Base-by-base conservation (phyloP, 92 coral and sea anemone genomes). In the Epizoanthus illoricatus region DNA sequence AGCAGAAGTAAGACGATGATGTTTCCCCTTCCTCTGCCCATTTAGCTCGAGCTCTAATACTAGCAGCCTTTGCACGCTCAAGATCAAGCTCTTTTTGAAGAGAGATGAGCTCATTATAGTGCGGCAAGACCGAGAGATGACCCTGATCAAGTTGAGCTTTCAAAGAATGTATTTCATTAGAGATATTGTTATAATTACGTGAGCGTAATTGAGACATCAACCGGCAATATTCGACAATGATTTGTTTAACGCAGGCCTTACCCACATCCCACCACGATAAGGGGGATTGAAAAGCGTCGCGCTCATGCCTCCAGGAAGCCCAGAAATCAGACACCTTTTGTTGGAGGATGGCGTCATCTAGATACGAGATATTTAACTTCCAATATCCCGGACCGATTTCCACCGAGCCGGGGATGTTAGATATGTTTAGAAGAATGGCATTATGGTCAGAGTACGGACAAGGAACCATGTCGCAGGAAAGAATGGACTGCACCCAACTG, bases 371-470 rank as follows among this genome's bases (percentile, higher is more conserved):
- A 20, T 36, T 2, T 11, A 59, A 36, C 20, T 75, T 85, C 89
- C 90, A 75, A 7, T 56, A 58, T 0, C 80, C 84, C 0, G 45
- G 84, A 5, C 86, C 73, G 1, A 75, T 12, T 1, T 69, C 83
- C 3, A 59, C 8, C 0, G 75, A 67, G 20, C 28, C 73, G 2
- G 88, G 88, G 2, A 79, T 18, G 3, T 9, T 3, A 28, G 47
- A 16, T 0, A 45, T 2, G 21, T 19, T 54, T 8, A 85, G 0
- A 0, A 23, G 0, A 0, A 85, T 9, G 45, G 54, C 87, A 23
- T 75, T 75, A 5, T 85, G 87, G 5, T 85, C 87, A 12, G 87
- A 75, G 9, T 36, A 85, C 3, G 76, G 87, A 23, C 87, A 85
- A 0, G 87, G 78, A 8, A 65, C 4, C 5, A 76, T 19, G 5